A percentile compares a stretch with the other conserved stretches of the same genome.
These are phyloP conservation scores for Aramus guarauna DNA, from an alignment of 2,113 vertebrate genomes.

Conservation along the genomic window DNA sequence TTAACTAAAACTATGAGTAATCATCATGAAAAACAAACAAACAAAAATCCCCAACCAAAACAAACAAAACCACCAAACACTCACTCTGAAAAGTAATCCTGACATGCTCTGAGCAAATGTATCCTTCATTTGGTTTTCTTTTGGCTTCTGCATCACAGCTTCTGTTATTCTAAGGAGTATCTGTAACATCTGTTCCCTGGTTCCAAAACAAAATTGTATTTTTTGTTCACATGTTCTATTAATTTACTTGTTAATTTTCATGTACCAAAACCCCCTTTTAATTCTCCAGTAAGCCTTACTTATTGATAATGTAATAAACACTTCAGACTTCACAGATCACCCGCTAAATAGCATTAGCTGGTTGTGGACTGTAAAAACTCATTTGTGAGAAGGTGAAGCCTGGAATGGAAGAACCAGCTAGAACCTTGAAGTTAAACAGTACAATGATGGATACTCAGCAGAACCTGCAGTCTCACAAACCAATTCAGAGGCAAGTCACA, in stretches of 20 bases:
- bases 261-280: not conserved
- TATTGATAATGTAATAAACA: fast-evolving
- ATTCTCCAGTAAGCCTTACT: not conserved
- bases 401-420: not conserved
- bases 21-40: not conserved
- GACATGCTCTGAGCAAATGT: constrained; percentile 91
- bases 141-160: constrained; percentile 93
- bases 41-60: not conserved
- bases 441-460: not conserved
- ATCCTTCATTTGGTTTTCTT: constrained; percentile 88
- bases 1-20: not conserved
- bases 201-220: constrained; percentile 47
- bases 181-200: constrained; percentile 96
- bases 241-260: not conserved
- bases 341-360: not conserved
- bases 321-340: not conserved
- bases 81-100: constrained; percentile 91
- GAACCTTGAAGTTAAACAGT: not conserved
- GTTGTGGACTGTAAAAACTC: not conserved
- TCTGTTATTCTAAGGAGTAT: constrained; percentile 95
- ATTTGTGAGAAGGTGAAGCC: not conserved
- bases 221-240: not conserved
- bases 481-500: not conserved
- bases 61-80: constrained; percentile 5
- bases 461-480: not conserved